A percentile compares a stretch with the other conserved stretches of the same genome.
Conservation (phyloP, 2,888 invertebrate genomes). For the Apodemia duryi region DNA sequence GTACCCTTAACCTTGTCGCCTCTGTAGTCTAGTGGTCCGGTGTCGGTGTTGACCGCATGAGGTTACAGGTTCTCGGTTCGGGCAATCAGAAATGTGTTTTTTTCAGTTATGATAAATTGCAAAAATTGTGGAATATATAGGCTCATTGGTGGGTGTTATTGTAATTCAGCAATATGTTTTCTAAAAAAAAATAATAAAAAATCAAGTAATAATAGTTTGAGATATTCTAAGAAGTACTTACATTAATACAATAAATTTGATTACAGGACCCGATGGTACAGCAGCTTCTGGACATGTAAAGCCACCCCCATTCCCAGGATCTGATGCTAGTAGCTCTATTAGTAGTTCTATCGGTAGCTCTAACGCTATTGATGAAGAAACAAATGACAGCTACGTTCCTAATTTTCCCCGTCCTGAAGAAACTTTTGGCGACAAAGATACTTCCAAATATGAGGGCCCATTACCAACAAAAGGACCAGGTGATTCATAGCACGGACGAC, state of each 20-base stretch:
- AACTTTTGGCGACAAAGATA: slow-evolving; percentile 17
- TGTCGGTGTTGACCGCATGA: too few species aligned
- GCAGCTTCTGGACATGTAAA: slow-evolving; percentile 80
- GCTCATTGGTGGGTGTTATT: too few species aligned
- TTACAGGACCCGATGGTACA: slow-evolving; percentile 71
- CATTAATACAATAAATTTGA: slow-evolving; percentile 9
- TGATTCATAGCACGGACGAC: slow-evolving; percentile 64
- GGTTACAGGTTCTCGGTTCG: too few species aligned
- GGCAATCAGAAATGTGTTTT: too few species aligned
- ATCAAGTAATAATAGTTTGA: too few species aligned
- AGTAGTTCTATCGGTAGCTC: slow-evolving; percentile 20
- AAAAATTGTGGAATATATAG: too few species aligned
- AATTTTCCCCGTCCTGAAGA: slow-evolving; percentile 32
- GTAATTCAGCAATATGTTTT: too few species aligned
- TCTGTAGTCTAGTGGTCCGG: too few species aligned
- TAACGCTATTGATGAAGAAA: slow-evolving; percentile 28
- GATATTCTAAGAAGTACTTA: too few species aligned
- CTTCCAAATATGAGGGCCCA: slow-evolving; percentile 24
- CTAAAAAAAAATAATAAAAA: too few species aligned
- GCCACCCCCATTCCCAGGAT: slow-evolving; percentile 64
- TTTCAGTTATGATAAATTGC: too few species aligned
- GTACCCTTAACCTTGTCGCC: too few species aligned
- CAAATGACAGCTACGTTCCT: slow-evolving; percentile 35
- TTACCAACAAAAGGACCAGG: slow-evolving; percentile 70
- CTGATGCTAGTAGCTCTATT: slow-evolving; percentile 40